These are phyloP conservation scores for Heliconius sara DNA, from an alignment of 2,888 invertebrate species.

Conservation along the genomic window DNA sequence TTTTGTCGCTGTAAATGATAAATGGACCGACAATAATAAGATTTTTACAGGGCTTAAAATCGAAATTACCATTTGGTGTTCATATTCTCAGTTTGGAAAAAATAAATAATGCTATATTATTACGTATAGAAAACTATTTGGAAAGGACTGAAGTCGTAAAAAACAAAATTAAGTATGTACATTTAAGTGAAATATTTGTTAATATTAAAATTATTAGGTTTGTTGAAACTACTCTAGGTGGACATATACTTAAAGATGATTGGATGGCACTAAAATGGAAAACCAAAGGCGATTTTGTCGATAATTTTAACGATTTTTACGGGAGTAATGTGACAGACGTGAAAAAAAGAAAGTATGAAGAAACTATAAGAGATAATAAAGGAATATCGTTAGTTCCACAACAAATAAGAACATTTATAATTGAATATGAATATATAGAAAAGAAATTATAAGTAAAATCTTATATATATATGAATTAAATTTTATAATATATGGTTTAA, in stretches of 20 bases:
- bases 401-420: slow-evolving; percentile 88
- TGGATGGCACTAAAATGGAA: slow-evolving; percentile 80
- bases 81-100: slow-evolving; percentile 91
- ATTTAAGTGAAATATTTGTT: slow-evolving; percentile 84
- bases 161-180: slow-evolving; percentile 81
- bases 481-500: neutral
- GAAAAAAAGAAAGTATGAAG: slow-evolving; percentile 50
- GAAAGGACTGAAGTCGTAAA: slow-evolving; percentile 84
- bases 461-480: neutral
- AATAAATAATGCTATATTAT: slow-evolving; percentile 86
- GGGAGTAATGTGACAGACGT: slow-evolving; percentile 47
- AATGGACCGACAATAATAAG: neutral
- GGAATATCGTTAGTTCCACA: slow-evolving; percentile 85
- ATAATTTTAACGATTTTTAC: slow-evolving; percentile 61
- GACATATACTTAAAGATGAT: slow-evolving; percentile 85
- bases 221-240: slow-evolving; percentile 87
- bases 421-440: slow-evolving; percentile 50
- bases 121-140: slow-evolving; percentile 91
- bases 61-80: slow-evolving; percentile 86
- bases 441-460: neutral
- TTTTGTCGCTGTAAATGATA: slow-evolving; percentile 48
- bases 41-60: slow-evolving; percentile 79
- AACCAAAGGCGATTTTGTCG: slow-evolving; percentile 59
- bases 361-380: slow-evolving; percentile 42
- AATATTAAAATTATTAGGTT: slow-evolving; percentile 79